Base-by-base conservation (phyloP, 2,888 invertebrate genomes). In the Agrotis segetum region DNA sequence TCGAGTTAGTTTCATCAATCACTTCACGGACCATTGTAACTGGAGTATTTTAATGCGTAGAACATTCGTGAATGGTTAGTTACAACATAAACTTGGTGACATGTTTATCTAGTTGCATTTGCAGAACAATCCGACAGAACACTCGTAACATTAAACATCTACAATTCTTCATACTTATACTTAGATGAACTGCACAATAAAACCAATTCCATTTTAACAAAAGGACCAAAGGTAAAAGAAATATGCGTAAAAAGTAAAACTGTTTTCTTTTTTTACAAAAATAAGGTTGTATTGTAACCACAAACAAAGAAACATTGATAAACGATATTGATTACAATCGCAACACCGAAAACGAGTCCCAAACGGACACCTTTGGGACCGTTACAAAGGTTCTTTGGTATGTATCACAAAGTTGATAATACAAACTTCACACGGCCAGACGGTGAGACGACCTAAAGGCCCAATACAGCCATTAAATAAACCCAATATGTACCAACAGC, bases 401-500 rank as follows among this genome's bases (percentile, higher is more conserved):
- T 87, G 74, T 84, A 79, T 83, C 76, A 81, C 79, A 81, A 77
- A 85, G 74, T 74, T 85, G 77, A 86, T 81, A 88, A 87, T 78
- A 59, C 79, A 79, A 81, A 80, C 80, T 85, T 84, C 82, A 86
- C 74, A 82, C 82, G 77, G 75, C 82, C 84, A 77, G 85, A 82
- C 82, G 79, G 59, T 58, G 78, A 71, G 71, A 78, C 58, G 78
- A 71, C 47, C 78, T 67, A 83, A 13, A 55, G 67, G 49, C 67
- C 78, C 68, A 82, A 78, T 65, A 62, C 73, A 84, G 85, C 80
- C 86, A 85, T 86, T 88, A 88, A 87, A 90, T 87, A 89, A 89
- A 84, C 82, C 84, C 87, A 89, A 90, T 91, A 89, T 86, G 85
- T 82, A 88, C 85, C 82, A 85, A 83, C 88, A 87, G 71, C 75